A percentile compares a stretch with the other conserved stretches of the same genome.
Conservation (phyloP, 2,888 invertebrate species). For the Ichneumon xanthorius region DNA sequence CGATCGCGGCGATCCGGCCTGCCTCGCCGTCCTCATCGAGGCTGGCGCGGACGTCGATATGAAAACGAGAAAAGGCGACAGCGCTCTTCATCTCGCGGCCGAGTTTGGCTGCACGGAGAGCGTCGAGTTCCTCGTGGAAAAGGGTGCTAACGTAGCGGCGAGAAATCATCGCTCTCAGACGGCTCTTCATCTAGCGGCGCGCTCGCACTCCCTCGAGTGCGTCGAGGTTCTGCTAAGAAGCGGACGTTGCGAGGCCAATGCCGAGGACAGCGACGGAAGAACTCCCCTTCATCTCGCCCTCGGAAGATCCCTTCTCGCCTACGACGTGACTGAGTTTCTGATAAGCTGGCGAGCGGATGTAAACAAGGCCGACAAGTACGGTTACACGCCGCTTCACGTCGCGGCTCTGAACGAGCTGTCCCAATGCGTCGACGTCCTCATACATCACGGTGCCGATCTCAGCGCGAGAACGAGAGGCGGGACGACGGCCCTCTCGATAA, state of each 20-base stretch:
- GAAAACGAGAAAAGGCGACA: constrained; percentile 90
- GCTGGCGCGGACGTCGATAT: constrained; percentile 91
- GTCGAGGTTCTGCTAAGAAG: constrained; percentile 91
- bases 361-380: constrained; percentile 93
- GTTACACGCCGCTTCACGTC: constrained; percentile 94
- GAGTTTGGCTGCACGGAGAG: constrained; percentile 95
- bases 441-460: constrained; percentile 95
- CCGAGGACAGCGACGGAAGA: constrained; percentile 92
- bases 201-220: constrained; percentile 92
- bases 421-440: constrained; percentile 93
- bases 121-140: constrained; percentile 90
- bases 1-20: constrained; percentile 91
- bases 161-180: constrained; percentile 93
- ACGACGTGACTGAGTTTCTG: constrained; percentile 92
- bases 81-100: constrained; percentile 94
- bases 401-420: constrained; percentile 94
- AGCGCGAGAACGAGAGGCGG: constrained; percentile 95
- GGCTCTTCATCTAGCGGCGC: constrained; percentile 93
- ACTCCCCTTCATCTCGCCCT: constrained; percentile 94
- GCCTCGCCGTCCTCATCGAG: constrained; percentile 91
- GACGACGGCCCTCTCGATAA: constrained; percentile 93
- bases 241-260: constrained; percentile 92
- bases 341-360: constrained; percentile 93
- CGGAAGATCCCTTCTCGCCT: constrained; percentile 92
- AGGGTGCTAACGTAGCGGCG: constrained; percentile 91